Evolutionary conservation across 2,888 invertebrate genomes (phyloP).

Genomic region (Thecophora atra): DNA sequence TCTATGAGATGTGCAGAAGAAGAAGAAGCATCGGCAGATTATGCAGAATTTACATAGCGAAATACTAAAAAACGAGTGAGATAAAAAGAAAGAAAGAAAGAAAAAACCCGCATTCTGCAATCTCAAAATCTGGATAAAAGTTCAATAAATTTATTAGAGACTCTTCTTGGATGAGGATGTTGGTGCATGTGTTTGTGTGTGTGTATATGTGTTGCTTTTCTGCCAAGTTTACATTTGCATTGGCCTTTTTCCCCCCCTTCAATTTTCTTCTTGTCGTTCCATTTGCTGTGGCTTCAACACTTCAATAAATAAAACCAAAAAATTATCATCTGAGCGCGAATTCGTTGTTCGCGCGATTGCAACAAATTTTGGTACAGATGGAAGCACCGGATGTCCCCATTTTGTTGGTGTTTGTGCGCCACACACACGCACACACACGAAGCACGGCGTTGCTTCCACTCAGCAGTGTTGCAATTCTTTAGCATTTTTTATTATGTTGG

Average conservation of each 20-base stretch:
- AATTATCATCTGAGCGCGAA: constrained; percentile 14
- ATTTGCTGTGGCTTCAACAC: constrained; percentile 3
- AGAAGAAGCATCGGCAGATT: too few relatives aligned
- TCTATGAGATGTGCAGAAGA: too few relatives aligned
- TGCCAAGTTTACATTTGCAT: background rate
- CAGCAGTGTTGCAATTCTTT: background rate
- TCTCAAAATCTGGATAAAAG: constrained; percentile 5
- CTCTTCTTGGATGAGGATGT: constrained; percentile 4
- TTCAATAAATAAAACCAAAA: constrained; percentile 10
- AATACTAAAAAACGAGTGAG: background rate
- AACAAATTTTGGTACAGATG: constrained; percentile 4
- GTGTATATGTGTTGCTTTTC: background rate
- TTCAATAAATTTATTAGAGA: constrained; percentile 16
- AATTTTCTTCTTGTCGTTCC: background rate
- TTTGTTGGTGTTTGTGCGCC: background rate
- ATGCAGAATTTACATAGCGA: background rate
- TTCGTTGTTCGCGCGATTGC: constrained; percentile 11
- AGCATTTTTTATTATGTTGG: background rate
- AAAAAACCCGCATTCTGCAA: background rate
- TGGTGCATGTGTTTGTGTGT: background rate
- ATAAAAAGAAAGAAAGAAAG: background rate
- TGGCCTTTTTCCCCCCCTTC: background rate
- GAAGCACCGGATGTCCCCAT: background rate
- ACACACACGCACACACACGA: background rate
- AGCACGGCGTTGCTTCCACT: background rate